phyloP scores from a whole-genome alignment of 1,140 invertebrate species.

The silkworm (Bombyx mori) region DNA sequence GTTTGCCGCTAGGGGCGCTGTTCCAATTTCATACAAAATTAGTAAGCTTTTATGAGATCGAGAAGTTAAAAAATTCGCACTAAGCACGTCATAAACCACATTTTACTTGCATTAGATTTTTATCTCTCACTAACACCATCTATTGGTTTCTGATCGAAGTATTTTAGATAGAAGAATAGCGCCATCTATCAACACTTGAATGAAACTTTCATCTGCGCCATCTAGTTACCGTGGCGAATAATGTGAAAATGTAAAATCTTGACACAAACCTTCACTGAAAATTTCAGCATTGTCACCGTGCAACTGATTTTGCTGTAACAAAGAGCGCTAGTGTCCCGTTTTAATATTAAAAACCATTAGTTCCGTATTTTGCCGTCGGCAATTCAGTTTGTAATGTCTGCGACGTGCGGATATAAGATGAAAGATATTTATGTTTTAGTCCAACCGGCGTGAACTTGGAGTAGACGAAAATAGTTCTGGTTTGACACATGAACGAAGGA shows the following conservation, averaged over 20 bases:
- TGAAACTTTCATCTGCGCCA: neutral
- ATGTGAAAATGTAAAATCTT: conserved; percentile 1
- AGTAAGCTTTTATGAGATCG: no score
- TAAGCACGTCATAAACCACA: no score
- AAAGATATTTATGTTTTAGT: conserved; percentile 45
- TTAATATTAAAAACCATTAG: conserved; percentile 2
- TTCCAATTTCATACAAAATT: no score
- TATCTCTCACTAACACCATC: no score
- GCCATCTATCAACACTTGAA: conserved; percentile 23
- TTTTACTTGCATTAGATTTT: no score
- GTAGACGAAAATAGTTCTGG: conserved; percentile 58
- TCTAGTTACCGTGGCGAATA: no score
- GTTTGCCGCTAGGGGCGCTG: no score
- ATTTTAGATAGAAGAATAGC: conserved; percentile 10
- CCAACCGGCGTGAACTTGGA: conserved; percentile 57
- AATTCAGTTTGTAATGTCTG: neutral
- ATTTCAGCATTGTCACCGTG: conserved; percentile 19
- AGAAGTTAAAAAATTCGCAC: no score
- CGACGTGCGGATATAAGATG: conserved; percentile 20
- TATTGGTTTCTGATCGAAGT: no score
- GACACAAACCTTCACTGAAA: conserved; percentile 26
- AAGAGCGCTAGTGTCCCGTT: conserved; percentile 1
- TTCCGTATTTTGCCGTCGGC: conserved; percentile 1
- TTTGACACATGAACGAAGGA: conserved; percentile 65
- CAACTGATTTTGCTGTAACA: neutral